A percentile compares a stretch with the other conserved stretches of the same genome.
These are phyloP conservation scores for Setipinna tenuifilis DNA, from an alignment of 2,797 vertebrate species.

Conservation along the genomic window DNA sequence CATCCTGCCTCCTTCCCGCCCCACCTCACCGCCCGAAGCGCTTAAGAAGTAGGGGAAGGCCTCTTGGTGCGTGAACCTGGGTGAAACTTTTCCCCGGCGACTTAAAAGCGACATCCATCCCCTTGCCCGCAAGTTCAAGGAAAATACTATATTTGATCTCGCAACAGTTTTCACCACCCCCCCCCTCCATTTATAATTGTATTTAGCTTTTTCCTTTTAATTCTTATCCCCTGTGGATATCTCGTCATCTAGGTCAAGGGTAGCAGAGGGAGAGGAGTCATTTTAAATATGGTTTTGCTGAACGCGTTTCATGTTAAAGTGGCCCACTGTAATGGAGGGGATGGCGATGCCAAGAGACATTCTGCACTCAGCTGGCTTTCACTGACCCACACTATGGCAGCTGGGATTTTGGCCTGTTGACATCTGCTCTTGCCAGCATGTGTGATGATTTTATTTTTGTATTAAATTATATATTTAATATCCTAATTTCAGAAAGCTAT, in stretches of 20 bases:
- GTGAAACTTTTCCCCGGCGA: constrained; percentile 59
- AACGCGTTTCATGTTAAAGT: background rate
- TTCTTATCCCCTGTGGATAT: constrained; percentile 70
- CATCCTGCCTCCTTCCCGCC: constrained; percentile 55
- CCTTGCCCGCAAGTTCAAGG: constrained; percentile 73
- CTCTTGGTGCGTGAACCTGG: constrained; percentile 52
- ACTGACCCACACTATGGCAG: background rate
- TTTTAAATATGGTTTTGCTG: constrained; percentile 56
- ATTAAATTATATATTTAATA: background rate
- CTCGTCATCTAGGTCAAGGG: constrained; percentile 78
- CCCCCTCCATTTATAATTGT: constrained; percentile 59
- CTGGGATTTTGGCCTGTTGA: background rate
- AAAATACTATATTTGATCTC: constrained; percentile 78
- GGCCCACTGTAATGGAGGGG: background rate
- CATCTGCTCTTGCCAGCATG: background rate
- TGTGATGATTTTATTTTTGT: background rate
- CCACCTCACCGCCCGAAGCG: constrained; percentile 47
- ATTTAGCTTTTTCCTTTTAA: constrained; percentile 71
- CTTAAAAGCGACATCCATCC: constrained; percentile 60
- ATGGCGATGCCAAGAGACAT: background rate
- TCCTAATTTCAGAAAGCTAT: background rate
- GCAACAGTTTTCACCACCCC: constrained; percentile 33
- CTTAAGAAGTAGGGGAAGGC: constrained; percentile 50
- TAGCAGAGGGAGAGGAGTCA: constrained; percentile 62
- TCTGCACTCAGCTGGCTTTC: background rate